Evolutionary conservation across 1,140 invertebrate genomes (phyloP), one percentile per base, ranked within the genome.

Genomic region (Trichoplusia ni): DNA sequence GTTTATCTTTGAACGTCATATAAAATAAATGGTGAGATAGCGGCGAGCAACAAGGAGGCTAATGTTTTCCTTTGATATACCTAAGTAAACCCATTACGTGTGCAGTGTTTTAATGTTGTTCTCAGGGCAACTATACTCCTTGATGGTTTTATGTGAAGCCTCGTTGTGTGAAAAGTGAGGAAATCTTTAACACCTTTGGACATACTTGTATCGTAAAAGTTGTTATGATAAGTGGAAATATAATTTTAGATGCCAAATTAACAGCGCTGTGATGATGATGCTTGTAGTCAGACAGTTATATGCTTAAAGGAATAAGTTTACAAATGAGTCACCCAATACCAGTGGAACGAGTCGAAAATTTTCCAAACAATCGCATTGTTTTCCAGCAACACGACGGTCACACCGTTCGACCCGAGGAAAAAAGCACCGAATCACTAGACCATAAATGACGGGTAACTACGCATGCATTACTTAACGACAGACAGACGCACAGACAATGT

Each of bases 391-490:
- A 31, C 19, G 29, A 25, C 29, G 47, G 14, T 13, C 16, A 25
- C 31, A 35, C 31, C 5, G 47, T 14, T 53, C 66, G 65, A 64
- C 19, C 23, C 18, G 21, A 38, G 19, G 40, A 72, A 71, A 77
- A 81, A 79, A 37, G 27, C 71, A 69, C 42, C 46, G 56, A 74
- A 66, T 54, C 74, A 79, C 42, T 79, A 77, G 82, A 84, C 84
- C 81, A 69, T 82, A 81, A 80, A 79, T 69, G 80, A 74, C 63
- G 40, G 67, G 67, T 64, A 64, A 67, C 66, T 74, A 80, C 79
- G 76, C 77, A 75, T 74, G 74, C 70, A 81, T 81, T 79, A 79
- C 76, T 62, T 73, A 80, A 77, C 77, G 74, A 81, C 74, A 77
- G 74, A 78, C 75, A 69, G 71, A 67, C 69, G 54, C 35, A 64